Evolutionary conservation across 2,888 invertebrate species (phyloP), one percentile per base, ranked within the genome.

Genomic region (Apomyelois bistriatella): DNA sequence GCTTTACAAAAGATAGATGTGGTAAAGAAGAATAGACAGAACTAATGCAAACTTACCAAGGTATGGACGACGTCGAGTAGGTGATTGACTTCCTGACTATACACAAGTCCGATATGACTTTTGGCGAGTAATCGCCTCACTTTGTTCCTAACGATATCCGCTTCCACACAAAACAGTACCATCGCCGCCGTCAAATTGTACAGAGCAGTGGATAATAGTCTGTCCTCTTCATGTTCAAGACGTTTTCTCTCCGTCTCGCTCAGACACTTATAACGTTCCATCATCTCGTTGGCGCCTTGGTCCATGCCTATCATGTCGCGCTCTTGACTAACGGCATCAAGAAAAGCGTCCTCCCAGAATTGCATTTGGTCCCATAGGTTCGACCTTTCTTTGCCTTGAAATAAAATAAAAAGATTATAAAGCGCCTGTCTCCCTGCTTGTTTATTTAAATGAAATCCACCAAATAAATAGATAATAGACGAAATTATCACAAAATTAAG

Each of bases 301-400:
- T 99, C 99, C 99, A 99, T 99, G 52, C 99, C 98, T 64, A 99
- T 97, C 94, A 99, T 97, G 75, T 99, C 99, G 16, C 99, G 92
- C 79, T 99, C 99, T 82, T 99, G 99, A 41, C 94, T 94, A 1
- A 99, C 99, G 0, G 99, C 98, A 86, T 99, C 99, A 53, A 99
- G 90, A 77, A 99, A 99, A 0, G 98, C 96, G 79, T 99, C 99
- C 80, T 99, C 99, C 99, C 99, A 99, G 85, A 99, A 99, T 75
- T 98, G 98, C 96, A 98, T 97, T 91, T 99, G 98, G 84, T 99
- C 99, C 99, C 99, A 99, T 30, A 99, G 86, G 53, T 94, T 93
- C 1, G 96, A 95, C 62, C 98, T 86, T 60, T 97, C 97, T 81
- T 97, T 97, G 35, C 93, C 91, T 91, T 40, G 6, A 40, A 28